Evolutionary conservation across 2,888 invertebrate genomes (phyloP), one percentile per base, ranked within the genome.

Genomic region (Agonum fuliginosum): DNA sequence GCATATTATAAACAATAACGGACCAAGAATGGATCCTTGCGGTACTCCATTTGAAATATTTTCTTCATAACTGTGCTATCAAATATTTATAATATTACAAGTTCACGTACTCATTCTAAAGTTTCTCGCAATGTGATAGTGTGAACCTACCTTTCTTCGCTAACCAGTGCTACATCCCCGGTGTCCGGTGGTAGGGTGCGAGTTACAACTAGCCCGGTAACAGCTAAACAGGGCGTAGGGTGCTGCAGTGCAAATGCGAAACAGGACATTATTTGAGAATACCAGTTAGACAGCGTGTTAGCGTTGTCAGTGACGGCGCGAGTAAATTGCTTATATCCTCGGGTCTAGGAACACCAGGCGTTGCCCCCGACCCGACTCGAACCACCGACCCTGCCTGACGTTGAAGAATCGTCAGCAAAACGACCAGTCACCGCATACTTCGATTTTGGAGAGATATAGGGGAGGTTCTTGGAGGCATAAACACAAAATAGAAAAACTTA

Each of bases 211-310:
- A 6, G 34, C 34, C 5, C 5, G 34, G 5, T 6, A 34, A 8
- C 34, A 34, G 34, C 5, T 6, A 5, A n/a, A n/a, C 46, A 51
- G 14, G 17, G 46, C 22, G 10, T 46, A 20, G 30, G 34, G 65
- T 75, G 65, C 48, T 46, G 41, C 46, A 37, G 65, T 75, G 65
- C 48, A 65, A 75, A 43, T 67, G 67, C 37, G 62, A 46, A 75
- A 75, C 75, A 75, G 65, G 75, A 75, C 75, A 65, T 75, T 75
- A 75, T 75, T 62, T 75, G 65, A 65, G 75, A 73, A 65, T 75
- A 75, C 75, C 75, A 75, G 62, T 65, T 46, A 75, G 75, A 75
- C 75, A 75, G 75, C 43, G 46, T 75, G 75, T 54, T 75, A 43
- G 46, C 65, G 75, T 54, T 75, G 75, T 75, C 75, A 75, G 75